A percentile compares a stretch with the other conserved stretches of the same genome.
Conservation (phyloP, 1,140 invertebrate species). For the Aphaenogaster rudis region DNA sequence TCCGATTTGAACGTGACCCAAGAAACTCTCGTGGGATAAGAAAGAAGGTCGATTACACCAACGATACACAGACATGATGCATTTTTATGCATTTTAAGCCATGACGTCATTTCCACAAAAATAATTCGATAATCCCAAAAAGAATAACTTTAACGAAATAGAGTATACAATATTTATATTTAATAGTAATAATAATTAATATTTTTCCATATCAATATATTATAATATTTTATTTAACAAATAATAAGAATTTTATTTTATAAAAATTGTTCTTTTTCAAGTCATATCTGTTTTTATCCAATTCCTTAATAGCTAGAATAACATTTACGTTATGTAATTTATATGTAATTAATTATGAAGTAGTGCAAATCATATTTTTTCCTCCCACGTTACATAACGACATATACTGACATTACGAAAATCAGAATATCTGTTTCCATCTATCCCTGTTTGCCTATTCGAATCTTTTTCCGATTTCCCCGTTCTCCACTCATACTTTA, state of each 20-base stretch:
- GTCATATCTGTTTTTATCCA: background rate
- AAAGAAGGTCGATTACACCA: conserved; percentile 19
- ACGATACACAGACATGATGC: background rate
- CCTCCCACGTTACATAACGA: background rate
- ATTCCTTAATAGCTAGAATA: background rate
- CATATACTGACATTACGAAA: background rate
- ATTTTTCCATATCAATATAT: background rate
- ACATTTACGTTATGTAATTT: background rate
- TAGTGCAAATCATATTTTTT: background rate
- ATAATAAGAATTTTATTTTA: conserved; percentile 2
- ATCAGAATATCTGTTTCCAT: conserved; percentile 24
- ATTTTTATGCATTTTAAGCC: conserved; percentile 30
- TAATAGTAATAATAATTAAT: background rate
- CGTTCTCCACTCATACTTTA: conserved; percentile 37
- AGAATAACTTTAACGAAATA: background rate
- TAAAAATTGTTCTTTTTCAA: background rate
- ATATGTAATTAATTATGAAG: conserved; percentile 19
- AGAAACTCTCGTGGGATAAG: conserved; percentile 12
- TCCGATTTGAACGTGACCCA: conserved; percentile 1
- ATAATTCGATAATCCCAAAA: background rate
- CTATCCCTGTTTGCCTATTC: conserved; percentile 4
- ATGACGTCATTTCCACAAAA: background rate
- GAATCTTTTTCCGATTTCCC: conserved; percentile 16
- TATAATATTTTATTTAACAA: conserved; percentile 2
- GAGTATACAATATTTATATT: background rate